Percentiles rank a stretch among this genome's conserved stretches.
Evolutionary conservation across 2,113 vertebrate genomes (phyloP).

Genomic region (Protomyctophum bolini): DNA sequence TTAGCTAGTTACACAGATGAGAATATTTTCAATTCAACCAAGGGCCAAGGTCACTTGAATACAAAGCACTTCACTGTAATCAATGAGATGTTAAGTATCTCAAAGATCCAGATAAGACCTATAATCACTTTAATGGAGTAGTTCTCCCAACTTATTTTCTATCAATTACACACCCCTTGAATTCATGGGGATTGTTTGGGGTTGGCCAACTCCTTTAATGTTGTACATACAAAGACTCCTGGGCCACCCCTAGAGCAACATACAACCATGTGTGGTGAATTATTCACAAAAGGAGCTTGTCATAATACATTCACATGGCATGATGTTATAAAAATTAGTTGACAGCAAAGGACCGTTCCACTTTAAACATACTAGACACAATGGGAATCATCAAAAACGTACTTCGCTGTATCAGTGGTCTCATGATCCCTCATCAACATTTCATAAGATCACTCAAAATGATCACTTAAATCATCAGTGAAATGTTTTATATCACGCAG

Average conservation of each 20-base stretch:
- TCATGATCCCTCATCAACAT: constrained; percentile 23
- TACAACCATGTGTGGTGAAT: constrained; percentile 54
- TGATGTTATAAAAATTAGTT: constrained; percentile 23
- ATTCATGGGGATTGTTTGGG: no score
- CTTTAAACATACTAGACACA: constrained; percentile 35
- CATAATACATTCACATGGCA: constrained; percentile 39
- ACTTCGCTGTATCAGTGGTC: constrained; percentile 21
- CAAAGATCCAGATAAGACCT: constrained; percentile 26
- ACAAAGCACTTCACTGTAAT: constrained; percentile 62
- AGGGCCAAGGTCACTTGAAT: constrained; percentile 70
- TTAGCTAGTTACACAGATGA: constrained; percentile 22
- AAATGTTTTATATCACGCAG: constrained; percentile 32
- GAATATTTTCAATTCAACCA: constrained; percentile 22
- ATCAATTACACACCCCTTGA: no score
- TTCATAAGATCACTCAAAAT: constrained; percentile 43
- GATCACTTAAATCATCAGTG: constrained; percentile 29
- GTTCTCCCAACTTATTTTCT: no score
- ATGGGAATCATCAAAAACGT: constrained; percentile 13
- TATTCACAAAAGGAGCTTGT: constrained; percentile 42
- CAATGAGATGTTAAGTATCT: constrained; percentile 37
- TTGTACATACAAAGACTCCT: constrained; percentile 35
- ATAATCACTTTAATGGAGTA: background rate
- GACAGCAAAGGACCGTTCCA: constrained; percentile 28
- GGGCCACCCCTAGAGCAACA: constrained; percentile 38
- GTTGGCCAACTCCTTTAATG: constrained; percentile 17